These are phyloP conservation scores for Bufo gargarizans DNA, from an alignment of 2,113 vertebrate species.

Conservation along the genomic window DNA sequence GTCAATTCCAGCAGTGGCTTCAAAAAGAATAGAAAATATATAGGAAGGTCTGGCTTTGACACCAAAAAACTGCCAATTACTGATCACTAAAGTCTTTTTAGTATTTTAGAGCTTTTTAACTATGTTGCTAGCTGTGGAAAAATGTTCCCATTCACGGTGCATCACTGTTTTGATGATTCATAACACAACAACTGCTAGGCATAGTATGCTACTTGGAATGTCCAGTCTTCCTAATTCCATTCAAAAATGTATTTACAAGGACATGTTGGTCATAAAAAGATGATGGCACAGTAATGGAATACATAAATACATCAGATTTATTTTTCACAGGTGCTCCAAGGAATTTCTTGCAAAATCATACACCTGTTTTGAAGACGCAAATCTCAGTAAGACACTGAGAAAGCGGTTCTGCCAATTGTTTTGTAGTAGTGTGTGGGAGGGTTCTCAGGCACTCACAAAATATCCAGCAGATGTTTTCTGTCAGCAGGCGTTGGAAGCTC, in stretches of 20 bases:
- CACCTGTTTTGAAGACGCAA: conserved; percentile 63
- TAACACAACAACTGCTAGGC: no score
- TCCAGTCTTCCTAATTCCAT: no score
- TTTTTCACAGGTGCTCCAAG: background rate
- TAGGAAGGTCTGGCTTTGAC: no score
- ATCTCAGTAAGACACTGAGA: conserved; percentile 62
- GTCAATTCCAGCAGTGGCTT: no score
- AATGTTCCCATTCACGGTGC: no score
- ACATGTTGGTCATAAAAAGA: background rate
- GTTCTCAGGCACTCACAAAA: conserved; percentile 74
- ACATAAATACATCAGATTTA: background rate
- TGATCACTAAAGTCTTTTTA: no score
- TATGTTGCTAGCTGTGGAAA: no score
- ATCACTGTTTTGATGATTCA: no score
- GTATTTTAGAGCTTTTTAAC: no score
- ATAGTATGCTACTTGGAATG: no score
- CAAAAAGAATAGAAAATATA: no score
- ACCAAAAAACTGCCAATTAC: no score
- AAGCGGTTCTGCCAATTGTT: conserved; percentile 59
- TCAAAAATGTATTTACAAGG: background rate
- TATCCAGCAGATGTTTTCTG: conserved; percentile 76
- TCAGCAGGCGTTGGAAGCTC: conserved; percentile 74
- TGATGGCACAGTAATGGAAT: background rate
- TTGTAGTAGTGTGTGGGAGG: conserved; percentile 71
- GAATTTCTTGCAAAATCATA: background rate